Evolutionary conservation across 2,888 invertebrate species (phyloP).

Genomic region (Microdon myrmicae): DNA sequence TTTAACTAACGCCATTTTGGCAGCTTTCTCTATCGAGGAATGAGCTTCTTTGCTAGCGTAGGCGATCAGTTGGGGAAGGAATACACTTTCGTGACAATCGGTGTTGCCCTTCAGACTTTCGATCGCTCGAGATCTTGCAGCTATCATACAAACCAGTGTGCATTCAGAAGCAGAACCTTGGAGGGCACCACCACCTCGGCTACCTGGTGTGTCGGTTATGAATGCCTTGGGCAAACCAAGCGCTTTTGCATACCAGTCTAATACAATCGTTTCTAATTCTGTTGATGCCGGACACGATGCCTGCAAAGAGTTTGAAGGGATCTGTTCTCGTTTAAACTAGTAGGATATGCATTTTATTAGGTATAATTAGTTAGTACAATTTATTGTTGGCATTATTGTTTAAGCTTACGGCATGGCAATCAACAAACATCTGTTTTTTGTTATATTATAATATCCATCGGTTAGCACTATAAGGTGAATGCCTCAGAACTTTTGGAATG

Average conservation of each 20-base stretch:
- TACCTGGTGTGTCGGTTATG: slow-evolving; percentile 64
- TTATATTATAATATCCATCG: too few relatives aligned
- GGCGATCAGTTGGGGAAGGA: slow-evolving; percentile 81
- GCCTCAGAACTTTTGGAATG: too few relatives aligned
- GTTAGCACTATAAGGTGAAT: too few relatives aligned
- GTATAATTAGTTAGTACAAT: too few relatives aligned
- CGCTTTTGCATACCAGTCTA: slow-evolving; percentile 84
- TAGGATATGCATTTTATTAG: too few relatives aligned
- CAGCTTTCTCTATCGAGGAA: slow-evolving; percentile 82
- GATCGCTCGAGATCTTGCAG: slow-evolving; percentile 79
- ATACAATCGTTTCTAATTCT: slow-evolving; percentile 84
- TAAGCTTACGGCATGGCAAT: too few relatives aligned
- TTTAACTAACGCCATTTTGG: slow-evolving; percentile 80
- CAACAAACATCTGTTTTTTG: too few relatives aligned
- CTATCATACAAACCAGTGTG: slow-evolving; percentile 80
- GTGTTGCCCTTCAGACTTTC: slow-evolving; percentile 71
- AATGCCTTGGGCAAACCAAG: slow-evolving; percentile 80
- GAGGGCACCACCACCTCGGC: slow-evolving; percentile 81
- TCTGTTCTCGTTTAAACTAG: too few relatives aligned
- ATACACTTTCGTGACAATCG: slow-evolving; percentile 73
- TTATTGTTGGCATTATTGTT: too few relatives aligned
- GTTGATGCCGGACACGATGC: slow-evolving; percentile 87
- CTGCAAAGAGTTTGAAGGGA: too few relatives aligned
- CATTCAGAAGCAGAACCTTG: slow-evolving; percentile 88
- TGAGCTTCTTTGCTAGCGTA: slow-evolving; percentile 80